phyloP scores from a whole-genome alignment of 2,888 invertebrate species.

The Tolmerus cingulatus region DNA sequence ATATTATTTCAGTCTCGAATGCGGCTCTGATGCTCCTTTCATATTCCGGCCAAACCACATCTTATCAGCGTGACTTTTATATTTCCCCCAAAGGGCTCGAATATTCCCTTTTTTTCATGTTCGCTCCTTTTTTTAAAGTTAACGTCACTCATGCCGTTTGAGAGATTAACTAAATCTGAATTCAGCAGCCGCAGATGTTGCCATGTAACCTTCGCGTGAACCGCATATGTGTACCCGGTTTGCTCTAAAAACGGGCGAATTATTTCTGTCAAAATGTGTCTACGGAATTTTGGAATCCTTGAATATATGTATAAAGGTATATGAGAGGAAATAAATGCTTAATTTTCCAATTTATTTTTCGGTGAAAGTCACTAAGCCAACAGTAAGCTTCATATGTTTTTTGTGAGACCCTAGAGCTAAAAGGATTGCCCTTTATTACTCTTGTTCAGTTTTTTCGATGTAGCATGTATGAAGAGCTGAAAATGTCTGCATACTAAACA shows the following conservation, averaged over 20 bases:
- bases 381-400: neutral
- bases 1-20: conserved; percentile 10
- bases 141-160: neutral
- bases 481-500: neutral
- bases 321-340: neutral
- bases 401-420: neutral
- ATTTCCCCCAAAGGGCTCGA: neutral
- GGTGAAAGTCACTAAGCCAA: neutral
- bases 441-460: neutral
- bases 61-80: conserved; percentile 17
- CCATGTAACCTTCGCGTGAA: neutral
- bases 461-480: neutral
- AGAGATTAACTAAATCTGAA: conserved; percentile 34
- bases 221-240: neutral
- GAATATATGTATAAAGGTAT: neutral
- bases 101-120: neutral
- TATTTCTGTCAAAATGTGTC: neutral
- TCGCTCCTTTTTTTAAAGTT: neutral
- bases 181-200: conserved; percentile 19
- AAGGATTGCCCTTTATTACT: neutral
- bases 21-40: neutral
- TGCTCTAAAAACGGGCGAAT: neutral
- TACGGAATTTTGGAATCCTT: neutral
- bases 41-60: neutral
- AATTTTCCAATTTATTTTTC: neutral